Conservation (phyloP, 2,888 invertebrate genomes). For the Drosophila neotestacea region DNA sequence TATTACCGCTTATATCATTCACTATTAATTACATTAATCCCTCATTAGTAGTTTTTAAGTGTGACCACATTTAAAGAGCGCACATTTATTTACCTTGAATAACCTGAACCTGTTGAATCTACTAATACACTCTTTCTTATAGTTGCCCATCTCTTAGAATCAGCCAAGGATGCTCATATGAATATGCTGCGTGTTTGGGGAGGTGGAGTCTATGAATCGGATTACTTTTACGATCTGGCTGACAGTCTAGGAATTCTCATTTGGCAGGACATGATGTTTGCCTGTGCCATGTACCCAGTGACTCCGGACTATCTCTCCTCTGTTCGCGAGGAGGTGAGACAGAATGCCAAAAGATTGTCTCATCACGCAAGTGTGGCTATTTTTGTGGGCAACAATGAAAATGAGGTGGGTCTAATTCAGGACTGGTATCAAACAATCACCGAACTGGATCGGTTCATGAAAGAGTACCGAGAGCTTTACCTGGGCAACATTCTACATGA, state of each 20-base stretch:
- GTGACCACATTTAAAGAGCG: neutral
- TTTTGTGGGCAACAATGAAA: constrained; percentile 99
- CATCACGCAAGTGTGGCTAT: constrained; percentile 94
- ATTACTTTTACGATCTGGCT: constrained; percentile 94
- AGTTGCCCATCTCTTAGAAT: constrained; percentile 88
- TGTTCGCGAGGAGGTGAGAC: constrained; percentile 91
- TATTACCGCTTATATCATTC: neutral
- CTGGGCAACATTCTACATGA: constrained; percentile 90
- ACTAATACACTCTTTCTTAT: neutral
- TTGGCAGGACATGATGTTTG: constrained; percentile 99
- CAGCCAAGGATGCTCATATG: constrained; percentile 93
- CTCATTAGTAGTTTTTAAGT: neutral
- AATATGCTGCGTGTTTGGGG: constrained; percentile 99
- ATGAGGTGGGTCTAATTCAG: constrained; percentile 94
- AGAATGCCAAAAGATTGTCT: constrained; percentile 93
- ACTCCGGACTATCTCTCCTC: constrained; percentile 89
- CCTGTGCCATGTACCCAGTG: constrained; percentile 96
- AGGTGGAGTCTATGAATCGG: constrained; percentile 97
- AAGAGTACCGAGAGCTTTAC: constrained; percentile 94
- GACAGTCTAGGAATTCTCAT: constrained; percentile 96
- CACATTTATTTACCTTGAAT: too few species aligned
- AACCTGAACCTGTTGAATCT: too few species aligned
- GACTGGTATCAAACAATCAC: constrained; percentile 90
- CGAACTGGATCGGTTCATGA: constrained; percentile 87
- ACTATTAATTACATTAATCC: neutral